Evolutionary conservation across 1,140 invertebrate species (phyloP).

Genomic region (Campoletis sonorensis): DNA sequence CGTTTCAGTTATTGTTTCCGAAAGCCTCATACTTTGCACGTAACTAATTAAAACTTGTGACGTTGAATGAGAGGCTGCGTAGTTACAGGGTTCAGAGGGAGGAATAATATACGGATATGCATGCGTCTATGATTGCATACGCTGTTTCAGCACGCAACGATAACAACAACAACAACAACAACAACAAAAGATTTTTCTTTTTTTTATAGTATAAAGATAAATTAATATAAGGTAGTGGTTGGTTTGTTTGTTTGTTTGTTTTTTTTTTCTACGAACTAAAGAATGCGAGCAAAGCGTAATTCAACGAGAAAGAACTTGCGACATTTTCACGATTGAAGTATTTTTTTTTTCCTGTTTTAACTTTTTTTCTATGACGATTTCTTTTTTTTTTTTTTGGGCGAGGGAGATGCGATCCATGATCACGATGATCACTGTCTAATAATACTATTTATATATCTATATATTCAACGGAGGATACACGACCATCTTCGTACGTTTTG

Average conservation of each 20-base stretch:
- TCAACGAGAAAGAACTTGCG: constrained; percentile 24
- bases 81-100: not conserved
- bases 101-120: constrained; percentile 9
- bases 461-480: constrained; percentile 52
- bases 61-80: not conserved
- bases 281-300: constrained; percentile 40
- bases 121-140: constrained; percentile 30
- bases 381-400: not conserved
- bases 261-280: not conserved
- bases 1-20: not conserved
- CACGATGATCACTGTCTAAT: constrained; percentile 31
- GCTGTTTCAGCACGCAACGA: not conserved
- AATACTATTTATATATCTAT: constrained; percentile 52
- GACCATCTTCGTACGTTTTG: constrained; percentile 34
- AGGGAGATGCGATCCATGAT: not conserved
- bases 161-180: not conserved
- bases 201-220: constrained; percentile 23
- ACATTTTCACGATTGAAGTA: not conserved
- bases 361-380: too few relatives aligned
- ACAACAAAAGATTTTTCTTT: too few relatives aligned
- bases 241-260: not conserved
- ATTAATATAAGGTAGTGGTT: constrained; percentile 19
- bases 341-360: not conserved
- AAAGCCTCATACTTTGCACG: constrained; percentile 5
- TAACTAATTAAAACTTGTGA: constrained; percentile 26